A percentile compares a stretch with the other conserved stretches of the same genome.
Conservation (phyloP, 2,113 vertebrate genomes). For the Brienomyrus longianalis region DNA sequence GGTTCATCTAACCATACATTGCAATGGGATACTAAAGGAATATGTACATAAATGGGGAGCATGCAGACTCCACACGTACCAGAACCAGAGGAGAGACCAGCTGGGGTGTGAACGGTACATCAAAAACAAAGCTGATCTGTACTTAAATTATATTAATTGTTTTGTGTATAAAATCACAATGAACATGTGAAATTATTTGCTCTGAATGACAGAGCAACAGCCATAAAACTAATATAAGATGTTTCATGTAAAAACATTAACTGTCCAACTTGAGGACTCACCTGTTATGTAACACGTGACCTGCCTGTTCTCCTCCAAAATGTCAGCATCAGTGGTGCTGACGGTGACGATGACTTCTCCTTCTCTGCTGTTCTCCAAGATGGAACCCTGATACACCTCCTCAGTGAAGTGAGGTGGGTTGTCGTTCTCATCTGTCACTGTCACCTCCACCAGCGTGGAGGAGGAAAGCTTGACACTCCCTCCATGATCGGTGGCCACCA, state of each 20-base stretch:
- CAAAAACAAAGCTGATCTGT: background rate
- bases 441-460: conserved; percentile 81
- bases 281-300: conserved; percentile 93
- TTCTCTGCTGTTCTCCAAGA: conserved; percentile 74
- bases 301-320: conserved; percentile 79
- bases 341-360: conserved; percentile 72
- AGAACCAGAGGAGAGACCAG: background rate
- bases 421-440: conserved; percentile 87
- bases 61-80: background rate
- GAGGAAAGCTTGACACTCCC: conserved; percentile 75
- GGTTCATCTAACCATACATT: background rate
- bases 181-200: background rate
- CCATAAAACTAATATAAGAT: background rate
- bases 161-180: background rate
- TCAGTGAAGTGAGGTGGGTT: conserved; percentile 79
- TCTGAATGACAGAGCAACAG: background rate
- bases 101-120: background rate
- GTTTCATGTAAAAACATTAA: background rate
- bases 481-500: conserved; percentile 84
- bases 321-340: conserved; percentile 75
- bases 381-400: conserved; percentile 71
- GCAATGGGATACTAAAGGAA: background rate
- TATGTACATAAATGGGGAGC: background rate
- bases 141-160: background rate
- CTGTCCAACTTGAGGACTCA: conserved; percentile 36